Conservation (phyloP, 1,140 invertebrate genomes). For the Helicoverpa zea region DNA sequence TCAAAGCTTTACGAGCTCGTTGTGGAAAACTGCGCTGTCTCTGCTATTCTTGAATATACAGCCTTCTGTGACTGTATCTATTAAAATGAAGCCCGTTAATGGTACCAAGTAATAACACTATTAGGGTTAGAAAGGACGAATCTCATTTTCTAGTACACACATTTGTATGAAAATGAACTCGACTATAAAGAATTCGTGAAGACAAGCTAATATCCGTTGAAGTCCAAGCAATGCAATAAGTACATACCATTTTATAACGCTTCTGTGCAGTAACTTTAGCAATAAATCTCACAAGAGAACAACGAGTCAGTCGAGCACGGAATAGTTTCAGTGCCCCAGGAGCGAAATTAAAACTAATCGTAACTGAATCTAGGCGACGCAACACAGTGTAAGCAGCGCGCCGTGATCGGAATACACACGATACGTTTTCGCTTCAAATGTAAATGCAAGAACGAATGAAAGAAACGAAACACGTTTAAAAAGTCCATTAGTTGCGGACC, state of each 20-base stretch:
- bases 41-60: constrained; percentile 55
- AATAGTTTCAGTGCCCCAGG: constrained; percentile 56
- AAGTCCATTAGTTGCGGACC: constrained; percentile 58
- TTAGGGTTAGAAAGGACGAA: too few species aligned
- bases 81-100: constrained; percentile 34
- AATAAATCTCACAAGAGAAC: constrained; percentile 57
- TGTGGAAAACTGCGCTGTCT: constrained; percentile 51
- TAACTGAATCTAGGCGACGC: constrained; percentile 54
- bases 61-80: constrained; percentile 40
- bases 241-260: constrained; percentile 39
- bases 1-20: constrained; percentile 79
- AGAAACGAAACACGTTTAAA: constrained; percentile 55
- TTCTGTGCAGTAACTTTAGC: constrained; percentile 51
- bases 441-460: constrained; percentile 40
- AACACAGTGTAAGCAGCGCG: constrained; percentile 54
- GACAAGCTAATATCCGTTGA: constrained; percentile 4
- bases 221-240: constrained; percentile 29
- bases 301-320: constrained; percentile 46
- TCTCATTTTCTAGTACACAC: too few species aligned
- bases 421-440: constrained; percentile 27
- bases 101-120: constrained; percentile 5
- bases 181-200: background rate
- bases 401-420: constrained; percentile 61
- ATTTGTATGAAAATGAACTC: background rate
- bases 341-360: constrained; percentile 69